Evolutionary conservation across 2,888 invertebrate species (phyloP), one percentile per base, ranked within the genome.

Genomic region (Aproaerema taeniolella): DNA sequence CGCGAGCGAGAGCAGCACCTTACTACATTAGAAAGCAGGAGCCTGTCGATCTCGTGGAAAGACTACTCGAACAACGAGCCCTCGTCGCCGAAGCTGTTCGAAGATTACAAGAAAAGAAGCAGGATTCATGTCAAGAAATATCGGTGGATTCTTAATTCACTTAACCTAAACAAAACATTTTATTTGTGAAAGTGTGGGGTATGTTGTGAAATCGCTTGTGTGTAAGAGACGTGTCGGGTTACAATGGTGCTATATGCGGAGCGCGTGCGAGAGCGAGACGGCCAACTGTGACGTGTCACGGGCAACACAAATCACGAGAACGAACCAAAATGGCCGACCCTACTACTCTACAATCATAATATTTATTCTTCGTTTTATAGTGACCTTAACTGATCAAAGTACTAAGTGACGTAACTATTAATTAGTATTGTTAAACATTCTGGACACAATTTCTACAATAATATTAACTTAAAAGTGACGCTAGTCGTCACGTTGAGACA

Each of bases 181-280:
- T 79, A 80, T 66, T 74, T 85, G 86, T 87, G 86, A 86, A 86
- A 86, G 86, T 86, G 82, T 79, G 72, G 74, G 80, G 72, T 68
- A 75, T 83, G 83, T 86, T 86, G 86, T 86, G 86, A 86, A 86
- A 86, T 86, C 79, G 81, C 76, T 77, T 80, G 83, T 83, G 86
- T 81, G 73, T 76, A 79, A 69, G 78, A 85, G 80, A 78, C 85
- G 85, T 86, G 82, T 86, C 86, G 80, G 83, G 72, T 86, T 86
- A 85, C 86, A 86, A 83, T 85, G 86, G 86, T 86, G 86, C 86
- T 86, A 86, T 86, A 86, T 83, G 86, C 83, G 80, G 83, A 78
- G 76, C 73, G 73, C 74, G 72, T 73, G 83, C 67, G 60, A 71
- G 80, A 86, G 63, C 66, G 80, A 74, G 86, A 86, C 59, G 67